Evolutionary conservation across 1,140 invertebrate genomes (phyloP), one percentile per base, ranked within the genome.

Genomic region (Cyrtorhinus lividipennis): DNA sequence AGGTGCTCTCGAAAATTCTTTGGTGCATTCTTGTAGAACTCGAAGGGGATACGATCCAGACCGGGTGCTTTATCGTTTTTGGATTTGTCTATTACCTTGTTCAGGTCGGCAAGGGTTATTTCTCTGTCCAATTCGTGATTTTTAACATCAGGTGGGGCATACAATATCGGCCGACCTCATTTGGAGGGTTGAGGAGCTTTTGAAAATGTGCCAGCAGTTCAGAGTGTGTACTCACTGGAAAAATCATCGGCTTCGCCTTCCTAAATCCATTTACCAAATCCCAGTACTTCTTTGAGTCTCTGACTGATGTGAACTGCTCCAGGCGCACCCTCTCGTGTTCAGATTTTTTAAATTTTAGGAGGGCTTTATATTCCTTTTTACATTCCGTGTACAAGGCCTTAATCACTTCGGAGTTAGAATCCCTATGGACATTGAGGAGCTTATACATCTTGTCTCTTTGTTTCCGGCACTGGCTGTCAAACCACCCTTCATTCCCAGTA

Each of bases 11-110:
- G 45, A 26, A 63, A 63, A 38, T 23, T 57, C 8, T 8, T 13
- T 8, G 62, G 62, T 1, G 48, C 62, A 38, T 63, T 56, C 23
- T 63, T 63, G 5, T 10, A 57, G 30, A 63, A 63, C 53, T 63
- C 62, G 38, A 46, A 63, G n/a, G 62, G 45, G 3, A 63, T 24
- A 25, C 62, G 24, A 63, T 63, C 62, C 18, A 25, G 20, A 26
- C 62, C 62, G n/a, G 62, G 48, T 2, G 48, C 48, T 57, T 63
- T 63, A 22, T 63, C 20, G 25, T 63, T 26, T 63, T 63, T 56
- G 12, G 27, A 1, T 10, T 24, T 46, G 15, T 46, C 24, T 13
- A 44, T n/a, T 13, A 46, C 61, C 24, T 24, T 48, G 12, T 8
- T 46, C 38, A 62, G 44, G 3, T 48, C 22, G 2, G 20, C 15